Base-by-base conservation (phyloP, 2,113 vertebrate genomes). In the Vulpes vulpes region DNA sequence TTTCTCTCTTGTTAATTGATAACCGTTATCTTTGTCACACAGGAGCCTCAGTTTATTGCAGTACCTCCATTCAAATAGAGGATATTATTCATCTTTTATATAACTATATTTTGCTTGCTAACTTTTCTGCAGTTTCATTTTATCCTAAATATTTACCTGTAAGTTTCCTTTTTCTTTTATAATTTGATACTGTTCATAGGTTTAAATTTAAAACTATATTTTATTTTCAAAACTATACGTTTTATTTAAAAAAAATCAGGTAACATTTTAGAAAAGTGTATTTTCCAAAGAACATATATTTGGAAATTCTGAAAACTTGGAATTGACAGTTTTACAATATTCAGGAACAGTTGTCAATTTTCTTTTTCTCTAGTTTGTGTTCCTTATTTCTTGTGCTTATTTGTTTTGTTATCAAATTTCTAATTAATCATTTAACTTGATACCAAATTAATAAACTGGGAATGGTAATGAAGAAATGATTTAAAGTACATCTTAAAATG, bases 351-450 rank as follows among this genome's bases (percentile, higher is more conserved):
- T 11, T 86, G 17, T 49, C 57, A 60, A 64, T 67, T 69, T 93
- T 91, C 4, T 91, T 74, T 20, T 30, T n/a, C 11, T 59, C 43
- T 83, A 94, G n/a, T 53, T 91, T 43, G n/a, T 57, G 2, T 60
- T 82, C 27, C 53, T 95, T 83, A 67, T 69, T 93, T 80, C 20
- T 81, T 92, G 22, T 38, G 12, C 53, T 76, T 86, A 73, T 83
- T 64, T 64, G 8, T 25, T 51, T 76, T 62, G 7, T 19, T 15
- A 38, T 30, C 14, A 74, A 51, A 95, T 84, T 91, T 32, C 67
- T 81, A 88, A 59, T 53, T 81, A 90, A 81, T 79, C 62, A 76
- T 20, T 96, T 89, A 84, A 80, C 14, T 91, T 88, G 49, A 53
- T 59, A 92, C 7, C 43, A 92, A 93, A 51, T 64, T n/a, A 76